These are phyloP conservation scores for Rhingia campestris DNA, from an alignment of 2,888 invertebrate species.

Conservation along the genomic window DNA sequence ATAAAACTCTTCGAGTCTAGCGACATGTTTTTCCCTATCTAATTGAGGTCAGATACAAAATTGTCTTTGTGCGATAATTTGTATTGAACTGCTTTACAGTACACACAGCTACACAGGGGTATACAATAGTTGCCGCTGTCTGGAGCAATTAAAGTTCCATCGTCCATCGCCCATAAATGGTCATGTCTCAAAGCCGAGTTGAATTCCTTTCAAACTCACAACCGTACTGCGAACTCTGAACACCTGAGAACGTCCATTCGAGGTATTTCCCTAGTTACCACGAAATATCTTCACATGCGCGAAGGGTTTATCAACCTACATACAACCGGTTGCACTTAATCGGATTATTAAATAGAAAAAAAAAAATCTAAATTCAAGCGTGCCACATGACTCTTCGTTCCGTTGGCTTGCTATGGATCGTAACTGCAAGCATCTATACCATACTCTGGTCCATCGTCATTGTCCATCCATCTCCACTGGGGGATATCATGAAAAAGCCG, in stretches of 20 bases:
- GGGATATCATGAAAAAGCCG: slow-evolving; percentile 67
- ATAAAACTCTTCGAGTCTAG: slow-evolving; percentile 36
- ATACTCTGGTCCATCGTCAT: slow-evolving; percentile 68
- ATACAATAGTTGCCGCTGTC: slow-evolving; percentile 5
- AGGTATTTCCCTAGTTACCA: slow-evolving; percentile 66
- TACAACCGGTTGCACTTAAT: slow-evolving; percentile 74
- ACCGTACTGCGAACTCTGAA: slow-evolving; percentile 16
- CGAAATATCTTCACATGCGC: slow-evolving; percentile 70
- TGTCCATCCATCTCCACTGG: slow-evolving; percentile 65
- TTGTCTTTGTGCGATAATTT: slow-evolving; percentile 59
- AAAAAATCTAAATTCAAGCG: slow-evolving; percentile 56
- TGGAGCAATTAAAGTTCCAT: slow-evolving; percentile 72
- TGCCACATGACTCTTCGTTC: slow-evolving; percentile 72
- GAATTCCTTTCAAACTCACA: slow-evolving; percentile 50
- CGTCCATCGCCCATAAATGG: slow-evolving; percentile 65
- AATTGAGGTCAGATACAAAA: slow-evolving; percentile 68
- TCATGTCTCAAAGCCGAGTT: slow-evolving; percentile 55
- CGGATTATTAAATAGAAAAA: slow-evolving; percentile 70
- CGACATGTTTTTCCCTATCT: slow-evolving; percentile 59
- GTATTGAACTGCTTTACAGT: slow-evolving; percentile 22
- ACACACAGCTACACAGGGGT: not conserved
- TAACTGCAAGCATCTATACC: slow-evolving; percentile 32
- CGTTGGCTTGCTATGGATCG: slow-evolving; percentile 60
- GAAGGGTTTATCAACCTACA: slow-evolving; percentile 74
- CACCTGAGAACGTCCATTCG: slow-evolving; percentile 64